phyloP scores from a whole-genome alignment of 1,140 invertebrate genomes.

The Drosophila santomea region DNA sequence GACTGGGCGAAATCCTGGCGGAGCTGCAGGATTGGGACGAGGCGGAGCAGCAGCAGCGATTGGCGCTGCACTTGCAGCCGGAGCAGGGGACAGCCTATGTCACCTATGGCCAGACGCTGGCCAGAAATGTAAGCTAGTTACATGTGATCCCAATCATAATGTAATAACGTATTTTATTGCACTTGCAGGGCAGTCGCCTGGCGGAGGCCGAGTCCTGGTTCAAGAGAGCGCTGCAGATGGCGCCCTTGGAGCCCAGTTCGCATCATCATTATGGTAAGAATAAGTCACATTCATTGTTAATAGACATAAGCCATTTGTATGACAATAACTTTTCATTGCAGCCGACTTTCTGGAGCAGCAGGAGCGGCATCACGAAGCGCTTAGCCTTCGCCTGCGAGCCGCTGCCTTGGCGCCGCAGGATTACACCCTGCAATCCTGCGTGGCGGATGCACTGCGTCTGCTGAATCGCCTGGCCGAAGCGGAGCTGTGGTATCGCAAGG shows the following conservation, averaged over 20 bases:
- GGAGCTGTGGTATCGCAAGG: constrained; percentile 93
- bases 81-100: constrained; percentile 94
- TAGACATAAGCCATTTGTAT: too few relatives aligned
- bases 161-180: constrained; percentile 2
- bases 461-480: constrained; percentile 91
- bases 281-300: too few relatives aligned
- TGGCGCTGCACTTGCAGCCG: constrained; percentile 91
- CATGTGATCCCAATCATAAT: not conserved
- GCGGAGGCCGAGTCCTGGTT: constrained; percentile 95
- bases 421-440: constrained; percentile 93
- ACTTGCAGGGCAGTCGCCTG: constrained; percentile 89
- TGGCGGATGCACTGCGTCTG: constrained; percentile 93
- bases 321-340: constrained; percentile 80
- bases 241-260: constrained; percentile 91
- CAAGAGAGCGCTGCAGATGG: constrained; percentile 91
- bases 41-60: constrained; percentile 92
- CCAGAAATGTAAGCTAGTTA: constrained; percentile 91
- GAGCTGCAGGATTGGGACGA: constrained; percentile 90
- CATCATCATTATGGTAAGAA: constrained; percentile 93
- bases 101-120: constrained; percentile 94
- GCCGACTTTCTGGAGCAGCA: constrained; percentile 94
- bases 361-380: constrained; percentile 91
- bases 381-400: constrained; percentile 90
- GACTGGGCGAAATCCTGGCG: constrained; percentile 90
- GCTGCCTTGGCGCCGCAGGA: constrained; percentile 91